Percentiles rank a stretch among this genome's conserved stretches.
phyloP scores from a whole-genome alignment of 1,140 invertebrate genomes.

The Drosophila baimaii region DNA sequence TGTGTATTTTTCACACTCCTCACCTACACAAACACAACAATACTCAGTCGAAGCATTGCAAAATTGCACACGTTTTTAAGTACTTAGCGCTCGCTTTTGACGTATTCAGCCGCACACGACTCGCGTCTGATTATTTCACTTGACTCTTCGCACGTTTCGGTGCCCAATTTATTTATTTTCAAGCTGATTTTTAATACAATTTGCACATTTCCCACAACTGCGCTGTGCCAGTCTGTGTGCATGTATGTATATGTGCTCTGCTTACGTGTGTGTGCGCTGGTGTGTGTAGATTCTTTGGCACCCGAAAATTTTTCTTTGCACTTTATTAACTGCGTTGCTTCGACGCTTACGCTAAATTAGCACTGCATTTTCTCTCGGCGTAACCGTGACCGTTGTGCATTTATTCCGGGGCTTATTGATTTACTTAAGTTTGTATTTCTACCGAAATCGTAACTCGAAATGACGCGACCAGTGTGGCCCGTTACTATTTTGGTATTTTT shows the following conservation, averaged over 20 bases:
- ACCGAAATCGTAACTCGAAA: constrained; percentile 40
- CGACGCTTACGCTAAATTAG: constrained; percentile 45
- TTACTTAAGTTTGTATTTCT: constrained; percentile 41
- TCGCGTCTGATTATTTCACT: constrained; percentile 35
- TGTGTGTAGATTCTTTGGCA: constrained; percentile 68
- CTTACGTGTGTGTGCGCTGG: constrained; percentile 36
- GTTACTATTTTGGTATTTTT: constrained; percentile 10
- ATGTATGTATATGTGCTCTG: constrained; percentile 35
- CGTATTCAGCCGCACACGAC: constrained; percentile 29
- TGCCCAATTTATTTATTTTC: constrained; percentile 52
- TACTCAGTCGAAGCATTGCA: constrained; percentile 45
- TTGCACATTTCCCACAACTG: constrained; percentile 72
- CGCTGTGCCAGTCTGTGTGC: constrained; percentile 49
- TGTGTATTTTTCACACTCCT: constrained; percentile 66
- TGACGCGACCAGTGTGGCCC: constrained; percentile 31
- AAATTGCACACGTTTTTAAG: constrained; percentile 58
- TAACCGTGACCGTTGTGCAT: constrained; percentile 20
- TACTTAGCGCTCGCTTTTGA: constrained; percentile 12
- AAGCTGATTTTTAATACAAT: constrained; percentile 64
- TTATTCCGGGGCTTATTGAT: constrained; percentile 54
- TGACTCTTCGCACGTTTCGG: constrained; percentile 23
- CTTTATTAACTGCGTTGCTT: constrained; percentile 29
- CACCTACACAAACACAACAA: constrained; percentile 46
- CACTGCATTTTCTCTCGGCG: constrained; percentile 25
- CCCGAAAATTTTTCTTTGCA: constrained; percentile 59